These are phyloP conservation scores for Gnathonemus longibarbis DNA, from an alignment of 2,113 vertebrate genomes.

Conservation along the genomic window DNA sequence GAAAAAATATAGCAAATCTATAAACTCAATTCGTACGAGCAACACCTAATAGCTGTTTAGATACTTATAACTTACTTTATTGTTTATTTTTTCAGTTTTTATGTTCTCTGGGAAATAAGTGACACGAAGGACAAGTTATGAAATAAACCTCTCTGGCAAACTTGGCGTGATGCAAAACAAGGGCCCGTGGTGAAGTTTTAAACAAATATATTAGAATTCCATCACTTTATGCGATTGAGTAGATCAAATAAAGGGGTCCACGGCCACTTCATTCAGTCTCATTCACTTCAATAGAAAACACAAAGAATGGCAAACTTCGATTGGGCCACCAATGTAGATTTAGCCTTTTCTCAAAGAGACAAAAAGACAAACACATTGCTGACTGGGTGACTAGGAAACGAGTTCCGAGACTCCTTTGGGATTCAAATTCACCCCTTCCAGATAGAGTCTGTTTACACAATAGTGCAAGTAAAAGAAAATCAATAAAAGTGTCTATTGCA, in stretches of 20 bases:
- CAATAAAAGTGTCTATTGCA: constrained; percentile 1
- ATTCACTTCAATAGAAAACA: constrained; percentile 76
- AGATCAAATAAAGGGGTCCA: constrained; percentile 75
- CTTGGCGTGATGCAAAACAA: constrained; percentile 25
- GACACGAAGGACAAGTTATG: constrained; percentile 39
- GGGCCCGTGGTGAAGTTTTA: constrained; percentile 72
- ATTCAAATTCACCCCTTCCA: constrained; percentile 10
- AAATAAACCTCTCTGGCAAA: neutral
- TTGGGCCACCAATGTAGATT: constrained; percentile 82
- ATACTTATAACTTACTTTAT: neutral
- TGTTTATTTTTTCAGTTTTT: neutral
- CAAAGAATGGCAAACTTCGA: constrained; percentile 73
- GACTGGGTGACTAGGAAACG: constrained; percentile 14
- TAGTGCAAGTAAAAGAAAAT: constrained; percentile 11
- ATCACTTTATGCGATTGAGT: constrained; percentile 82
- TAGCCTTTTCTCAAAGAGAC: constrained; percentile 69
- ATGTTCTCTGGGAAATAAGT: neutral
- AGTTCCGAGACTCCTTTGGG: constrained; percentile 12
- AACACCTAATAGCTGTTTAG: neutral
- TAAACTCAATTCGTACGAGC: neutral
- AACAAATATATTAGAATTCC: constrained; percentile 85
- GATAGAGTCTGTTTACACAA: constrained; percentile 12
- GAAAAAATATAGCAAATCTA: neutral
- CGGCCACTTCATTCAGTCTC: constrained; percentile 75
- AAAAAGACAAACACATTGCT: constrained; percentile 51